Percentiles rank a stretch among this genome's conserved stretches.
phyloP scores from a whole-genome alignment of 2,113 vertebrate genomes.

The Cisticola juncidis region DNA sequence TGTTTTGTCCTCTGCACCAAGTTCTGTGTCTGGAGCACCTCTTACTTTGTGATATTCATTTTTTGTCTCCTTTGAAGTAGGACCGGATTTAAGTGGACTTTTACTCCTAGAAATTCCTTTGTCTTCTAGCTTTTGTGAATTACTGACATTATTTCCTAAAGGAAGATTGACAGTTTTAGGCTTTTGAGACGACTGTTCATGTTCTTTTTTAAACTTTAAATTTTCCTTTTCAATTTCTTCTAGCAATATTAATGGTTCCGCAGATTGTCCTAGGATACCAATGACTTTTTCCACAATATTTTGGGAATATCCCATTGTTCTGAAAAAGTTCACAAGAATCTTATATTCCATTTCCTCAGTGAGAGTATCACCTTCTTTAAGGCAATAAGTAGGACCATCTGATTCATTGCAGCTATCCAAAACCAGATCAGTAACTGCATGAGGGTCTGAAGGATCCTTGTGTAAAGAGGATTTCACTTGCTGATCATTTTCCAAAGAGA shows the following conservation, averaged over 20 bases:
- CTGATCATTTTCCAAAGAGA: conserved; percentile 82
- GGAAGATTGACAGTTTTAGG: not conserved
- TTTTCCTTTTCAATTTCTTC: conserved; percentile 92
- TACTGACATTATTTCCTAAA: conserved; percentile 1
- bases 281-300: conserved; percentile 92
- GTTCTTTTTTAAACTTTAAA: conserved; percentile 56
- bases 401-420: not conserved
- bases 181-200: not conserved
- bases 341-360: conserved; percentile 92
- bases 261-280: conserved; percentile 81
- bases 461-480: not conserved
- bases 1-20: conserved; percentile 39
- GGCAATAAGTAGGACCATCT: conserved; percentile 41
- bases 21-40: not conserved
- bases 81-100: conserved; percentile 21
- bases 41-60: not conserved
- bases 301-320: conserved; percentile 95
- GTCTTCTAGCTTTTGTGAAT: conserved; percentile 11
- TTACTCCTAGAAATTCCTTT: not conserved
- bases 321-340: conserved; percentile 96
- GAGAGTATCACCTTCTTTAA: conserved; percentile 74
- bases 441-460: not conserved
- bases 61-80: conserved; percentile 45
- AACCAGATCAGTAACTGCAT: conserved; percentile 55
- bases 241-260: conserved; percentile 87